A percentile compares a stretch with the other conserved stretches of the same genome.
These are phyloP conservation scores for Procambarus clarkii DNA, from an alignment of 1,140 invertebrate species.

Conservation along the genomic window DNA sequence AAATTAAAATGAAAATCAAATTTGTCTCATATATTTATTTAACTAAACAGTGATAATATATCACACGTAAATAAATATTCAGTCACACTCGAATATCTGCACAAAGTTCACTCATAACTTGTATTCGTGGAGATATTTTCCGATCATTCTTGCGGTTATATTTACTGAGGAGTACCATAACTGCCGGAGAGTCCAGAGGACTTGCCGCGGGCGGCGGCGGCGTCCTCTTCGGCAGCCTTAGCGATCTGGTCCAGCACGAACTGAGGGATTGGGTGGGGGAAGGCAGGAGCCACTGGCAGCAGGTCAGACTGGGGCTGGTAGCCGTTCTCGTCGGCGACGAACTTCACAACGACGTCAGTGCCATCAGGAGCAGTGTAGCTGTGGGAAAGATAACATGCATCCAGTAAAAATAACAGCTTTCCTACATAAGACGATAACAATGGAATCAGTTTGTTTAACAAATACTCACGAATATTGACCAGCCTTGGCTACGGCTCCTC, in stretches of 20 bases:
- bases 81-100: no score
- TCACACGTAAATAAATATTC: no score
- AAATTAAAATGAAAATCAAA: no score
- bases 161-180: not conserved
- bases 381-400: not conserved
- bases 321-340: constrained; percentile 8
- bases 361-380: constrained; percentile 14
- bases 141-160: no score
- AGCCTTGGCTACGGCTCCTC: constrained; percentile 35
- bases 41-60: no score
- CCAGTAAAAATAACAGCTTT: not conserved
- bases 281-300: constrained; percentile 9
- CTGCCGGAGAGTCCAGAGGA: not conserved
- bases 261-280: constrained; percentile 17
- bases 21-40: no score
- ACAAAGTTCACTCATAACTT: no score
- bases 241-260: constrained; percentile 12
- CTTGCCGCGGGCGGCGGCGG: not conserved
- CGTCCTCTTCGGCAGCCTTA: not conserved
- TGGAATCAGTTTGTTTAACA: no score
- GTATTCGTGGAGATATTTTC: no score
- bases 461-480: constrained; percentile 42
- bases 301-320: constrained; percentile 9
- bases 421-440: no score
- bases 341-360: not conserved